A percentile compares a stretch with the other conserved stretches of the same genome.
Conservation (phyloP, 2,113 vertebrate genomes). For the Cheirogaleus medius region DNA sequence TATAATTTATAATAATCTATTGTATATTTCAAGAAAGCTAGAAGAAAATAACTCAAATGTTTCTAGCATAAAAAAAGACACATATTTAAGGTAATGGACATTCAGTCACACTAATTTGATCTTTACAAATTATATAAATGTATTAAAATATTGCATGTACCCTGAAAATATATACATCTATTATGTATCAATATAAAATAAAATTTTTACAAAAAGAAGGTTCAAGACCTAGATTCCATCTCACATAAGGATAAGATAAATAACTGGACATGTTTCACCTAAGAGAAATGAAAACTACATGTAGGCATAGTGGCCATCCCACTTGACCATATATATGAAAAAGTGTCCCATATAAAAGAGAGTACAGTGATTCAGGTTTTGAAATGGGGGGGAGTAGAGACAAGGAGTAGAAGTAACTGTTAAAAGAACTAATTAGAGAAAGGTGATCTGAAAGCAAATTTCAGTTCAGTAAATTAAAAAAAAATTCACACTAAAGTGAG, state of each 20-base stretch:
- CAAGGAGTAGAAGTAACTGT: background rate
- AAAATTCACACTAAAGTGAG: background rate
- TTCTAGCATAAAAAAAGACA: background rate
- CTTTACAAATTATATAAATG: background rate
- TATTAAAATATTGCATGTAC: background rate
- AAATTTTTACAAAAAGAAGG: background rate
- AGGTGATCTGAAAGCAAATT: background rate
- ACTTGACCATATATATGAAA: background rate
- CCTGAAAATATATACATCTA: background rate
- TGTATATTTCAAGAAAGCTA: background rate
- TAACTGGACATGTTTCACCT: background rate
- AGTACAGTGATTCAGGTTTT: background rate
- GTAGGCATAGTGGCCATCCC: background rate
- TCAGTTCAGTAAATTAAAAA: background rate
- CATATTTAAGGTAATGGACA: background rate
- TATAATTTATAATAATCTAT: background rate
- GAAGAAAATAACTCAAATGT: background rate
- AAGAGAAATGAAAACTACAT: background rate
- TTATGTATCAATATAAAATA: background rate
- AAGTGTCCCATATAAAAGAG: background rate
- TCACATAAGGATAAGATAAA: background rate
- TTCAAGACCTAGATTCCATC: background rate
- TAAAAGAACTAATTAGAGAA: background rate
- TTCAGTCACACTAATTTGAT: background rate
- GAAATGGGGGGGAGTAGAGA: rapidly evolving